Evolutionary conservation across 2,888 invertebrate species (phyloP).

Genomic region (Himalopsyche japonica): DNA sequence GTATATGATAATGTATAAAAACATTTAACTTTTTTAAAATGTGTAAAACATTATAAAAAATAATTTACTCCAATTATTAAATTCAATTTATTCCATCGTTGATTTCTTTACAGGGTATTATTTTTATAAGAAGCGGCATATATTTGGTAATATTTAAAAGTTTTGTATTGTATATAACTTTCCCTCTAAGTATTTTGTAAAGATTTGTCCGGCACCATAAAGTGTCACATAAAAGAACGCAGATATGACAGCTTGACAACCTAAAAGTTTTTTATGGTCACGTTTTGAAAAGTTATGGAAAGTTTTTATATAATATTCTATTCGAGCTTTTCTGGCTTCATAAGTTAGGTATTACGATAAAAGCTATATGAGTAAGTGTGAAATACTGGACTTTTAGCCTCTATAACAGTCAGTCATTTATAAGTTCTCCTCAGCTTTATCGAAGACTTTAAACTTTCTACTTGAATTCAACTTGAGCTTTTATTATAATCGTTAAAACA

Average conservation of each 20-base stretch:
- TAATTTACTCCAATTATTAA: no score
- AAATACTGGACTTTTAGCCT: conserved; percentile 7
- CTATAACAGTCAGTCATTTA: background rate
- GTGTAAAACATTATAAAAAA: no score
- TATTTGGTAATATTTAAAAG: background rate
- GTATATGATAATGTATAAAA: no score
- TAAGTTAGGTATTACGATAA: conserved; percentile 11
- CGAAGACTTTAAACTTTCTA: background rate
- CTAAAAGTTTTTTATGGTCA: background rate
- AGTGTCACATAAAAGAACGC: background rate
- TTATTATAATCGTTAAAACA: background rate
- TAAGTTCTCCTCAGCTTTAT: background rate
- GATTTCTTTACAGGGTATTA: no score
- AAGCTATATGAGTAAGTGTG: conserved; percentile 13
- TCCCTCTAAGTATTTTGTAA: background rate
- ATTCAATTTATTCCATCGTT: no score
- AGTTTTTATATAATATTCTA: background rate
- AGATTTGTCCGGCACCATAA: background rate
- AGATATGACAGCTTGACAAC: background rate
- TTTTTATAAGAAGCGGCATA: background rate
- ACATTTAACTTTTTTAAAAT: no score
- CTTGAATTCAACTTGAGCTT: background rate
- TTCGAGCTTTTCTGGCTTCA: background rate
- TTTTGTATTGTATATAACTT: background rate
- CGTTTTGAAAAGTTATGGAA: background rate